Evolutionary conservation across 2,888 invertebrate genomes (phyloP).

Genomic region (Pandemis heparana): DNA sequence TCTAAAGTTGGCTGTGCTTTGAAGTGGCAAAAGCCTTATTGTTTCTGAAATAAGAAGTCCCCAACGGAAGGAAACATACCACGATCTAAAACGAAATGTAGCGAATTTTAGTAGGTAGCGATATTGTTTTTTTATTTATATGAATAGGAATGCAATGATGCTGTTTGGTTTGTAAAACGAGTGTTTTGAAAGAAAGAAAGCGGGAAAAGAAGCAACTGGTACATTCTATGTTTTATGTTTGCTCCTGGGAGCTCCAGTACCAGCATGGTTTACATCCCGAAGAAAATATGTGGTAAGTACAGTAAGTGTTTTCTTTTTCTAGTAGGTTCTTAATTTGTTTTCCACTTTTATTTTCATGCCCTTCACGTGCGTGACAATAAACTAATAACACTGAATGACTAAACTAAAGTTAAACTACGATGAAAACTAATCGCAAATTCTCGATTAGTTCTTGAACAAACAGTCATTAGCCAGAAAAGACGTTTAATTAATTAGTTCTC

Average conservation of each 20-base stretch:
- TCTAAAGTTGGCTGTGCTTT: not conserved
- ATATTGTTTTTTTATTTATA: no score
- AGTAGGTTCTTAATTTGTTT: no score
- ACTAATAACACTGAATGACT: not conserved
- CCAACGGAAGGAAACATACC: not conserved
- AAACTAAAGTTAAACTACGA: not conserved
- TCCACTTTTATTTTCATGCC: not conserved
- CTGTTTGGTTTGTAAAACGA: no score
- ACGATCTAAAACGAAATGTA: not conserved
- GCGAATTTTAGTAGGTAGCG: no score
- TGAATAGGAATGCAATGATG: no score
- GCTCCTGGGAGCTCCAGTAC: no score
- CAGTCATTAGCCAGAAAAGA: slow-evolving; percentile 2
- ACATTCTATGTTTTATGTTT: no score
- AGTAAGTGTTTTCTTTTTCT: no score
- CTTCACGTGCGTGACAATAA: not conserved
- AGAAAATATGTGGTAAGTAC: no score
- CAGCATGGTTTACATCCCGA: no score
- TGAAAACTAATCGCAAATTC: not conserved
- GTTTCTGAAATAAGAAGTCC: not conserved
- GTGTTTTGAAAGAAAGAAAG: no score
- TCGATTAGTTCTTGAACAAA: slow-evolving; percentile 8
- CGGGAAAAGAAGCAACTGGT: no score
- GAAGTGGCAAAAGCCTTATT: not conserved
- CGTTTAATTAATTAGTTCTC: slow-evolving; percentile 15